phyloP scores from a whole-genome alignment of 2,888 invertebrate species.

The Oeneis ivallda region DNA sequence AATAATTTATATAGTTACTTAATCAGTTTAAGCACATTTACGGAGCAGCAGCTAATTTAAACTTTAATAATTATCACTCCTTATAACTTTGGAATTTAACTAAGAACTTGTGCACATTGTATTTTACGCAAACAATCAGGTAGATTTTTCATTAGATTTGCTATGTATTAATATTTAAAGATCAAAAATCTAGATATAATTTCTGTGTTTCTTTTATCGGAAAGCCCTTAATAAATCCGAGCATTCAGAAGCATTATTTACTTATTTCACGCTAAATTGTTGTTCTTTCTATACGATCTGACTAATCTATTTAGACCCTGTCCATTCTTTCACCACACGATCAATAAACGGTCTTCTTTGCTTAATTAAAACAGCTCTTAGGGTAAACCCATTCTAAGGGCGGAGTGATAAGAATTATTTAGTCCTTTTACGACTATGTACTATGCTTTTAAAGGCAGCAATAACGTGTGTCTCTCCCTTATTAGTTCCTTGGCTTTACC shows the following conservation, averaged over 20 bases:
- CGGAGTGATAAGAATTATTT: slow-evolving; percentile 48
- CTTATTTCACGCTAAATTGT: not conserved
- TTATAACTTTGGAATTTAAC: not conserved
- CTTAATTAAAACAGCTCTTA: slow-evolving; percentile 61
- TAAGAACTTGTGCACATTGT: not conserved
- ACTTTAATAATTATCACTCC: slow-evolving; percentile 5
- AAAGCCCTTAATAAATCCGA: too few relatives aligned
- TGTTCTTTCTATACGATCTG: not conserved
- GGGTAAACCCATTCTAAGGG: slow-evolving; percentile 56
- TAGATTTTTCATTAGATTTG: too few relatives aligned
- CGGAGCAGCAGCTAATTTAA: slow-evolving; percentile 1
- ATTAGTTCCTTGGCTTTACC: slow-evolving; percentile 21
- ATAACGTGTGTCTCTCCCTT: slow-evolving; percentile 16
- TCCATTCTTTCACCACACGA: slow-evolving; percentile 42
- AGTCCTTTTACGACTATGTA: slow-evolving; percentile 43
- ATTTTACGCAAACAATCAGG: too few relatives aligned
- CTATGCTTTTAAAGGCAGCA: slow-evolving; percentile 16
- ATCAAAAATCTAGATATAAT: too few relatives aligned
- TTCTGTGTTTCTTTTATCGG: too few relatives aligned
- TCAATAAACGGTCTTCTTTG: slow-evolving; percentile 53
- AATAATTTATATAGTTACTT: not conserved
- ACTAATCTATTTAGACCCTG: slow-evolving; percentile 8
- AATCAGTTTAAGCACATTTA: not conserved
- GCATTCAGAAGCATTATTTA: not conserved
- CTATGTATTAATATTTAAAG: too few relatives aligned